Conservation (phyloP, 2,113 vertebrate genomes). For the Pachypanchax playfairii region DNA sequence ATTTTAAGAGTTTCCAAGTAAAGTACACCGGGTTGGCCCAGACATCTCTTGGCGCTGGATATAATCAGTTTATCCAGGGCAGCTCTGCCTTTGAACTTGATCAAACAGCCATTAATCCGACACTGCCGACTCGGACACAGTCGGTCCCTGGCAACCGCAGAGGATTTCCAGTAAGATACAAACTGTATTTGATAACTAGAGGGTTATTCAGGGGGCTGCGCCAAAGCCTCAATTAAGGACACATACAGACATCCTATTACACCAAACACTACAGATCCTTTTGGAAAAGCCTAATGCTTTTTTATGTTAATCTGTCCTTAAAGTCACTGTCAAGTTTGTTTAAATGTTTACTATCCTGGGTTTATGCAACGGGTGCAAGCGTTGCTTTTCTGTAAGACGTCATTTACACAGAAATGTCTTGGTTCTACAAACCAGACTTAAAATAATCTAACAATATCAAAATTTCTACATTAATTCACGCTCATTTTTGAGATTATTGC, state of each 20-base stretch:
- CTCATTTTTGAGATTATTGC: too few relatives aligned
- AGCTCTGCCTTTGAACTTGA: slow-evolving; percentile 71
- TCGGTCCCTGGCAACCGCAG: slow-evolving; percentile 59
- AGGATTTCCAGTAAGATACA: slow-evolving; percentile 68
- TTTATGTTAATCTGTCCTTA: slow-evolving; percentile 8
- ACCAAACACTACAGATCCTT: slow-evolving; percentile 34
- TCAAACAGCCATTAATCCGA: slow-evolving; percentile 69
- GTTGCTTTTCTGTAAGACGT: neutral
- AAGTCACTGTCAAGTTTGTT: slow-evolving; percentile 4
- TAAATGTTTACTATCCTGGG: slow-evolving; percentile 1
- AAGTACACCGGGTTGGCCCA: slow-evolving; percentile 42
- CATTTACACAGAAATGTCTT: too few relatives aligned
- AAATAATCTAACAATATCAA: too few relatives aligned
- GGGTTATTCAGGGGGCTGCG: slow-evolving; percentile 59
- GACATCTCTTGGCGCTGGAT: slow-evolving; percentile 44
- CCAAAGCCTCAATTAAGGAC: slow-evolving; percentile 65
- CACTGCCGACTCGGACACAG: slow-evolving; percentile 55
- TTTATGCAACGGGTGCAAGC: neutral
- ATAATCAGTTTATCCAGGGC: slow-evolving; percentile 69
- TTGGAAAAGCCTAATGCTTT: slow-evolving; percentile 15
- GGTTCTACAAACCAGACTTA: too few relatives aligned
- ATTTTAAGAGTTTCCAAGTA: slow-evolving; percentile 64
- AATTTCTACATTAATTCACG: too few relatives aligned
- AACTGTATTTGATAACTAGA: slow-evolving; percentile 69
- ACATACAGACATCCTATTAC: slow-evolving; percentile 53